These are phyloP conservation scores for Semibalanus balanoides DNA, from an alignment of 1,140 invertebrate species.

Conservation along the genomic window DNA sequence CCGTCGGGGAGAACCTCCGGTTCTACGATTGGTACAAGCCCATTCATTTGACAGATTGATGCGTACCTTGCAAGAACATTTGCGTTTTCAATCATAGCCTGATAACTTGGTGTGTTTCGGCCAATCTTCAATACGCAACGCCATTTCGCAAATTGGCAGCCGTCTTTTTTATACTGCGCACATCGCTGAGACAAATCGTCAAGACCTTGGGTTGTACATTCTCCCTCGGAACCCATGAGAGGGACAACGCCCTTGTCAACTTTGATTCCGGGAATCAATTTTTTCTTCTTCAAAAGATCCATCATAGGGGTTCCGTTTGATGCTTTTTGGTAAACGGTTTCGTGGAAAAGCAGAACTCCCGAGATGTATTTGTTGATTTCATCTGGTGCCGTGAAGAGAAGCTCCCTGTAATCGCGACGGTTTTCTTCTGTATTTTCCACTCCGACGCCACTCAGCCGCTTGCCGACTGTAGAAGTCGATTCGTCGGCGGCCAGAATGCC, in stretches of 20 bases:
- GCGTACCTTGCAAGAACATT: constrained; percentile 93
- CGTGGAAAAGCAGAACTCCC: constrained; percentile 90
- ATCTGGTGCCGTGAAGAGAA: constrained; percentile 78
- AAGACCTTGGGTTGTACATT: constrained; percentile 92
- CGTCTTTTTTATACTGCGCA: constrained; percentile 95
- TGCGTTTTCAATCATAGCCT: constrained; percentile 83
- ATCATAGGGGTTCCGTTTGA: constrained; percentile 72
- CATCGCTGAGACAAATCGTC: constrained; percentile 87
- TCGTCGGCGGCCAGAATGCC: constrained; percentile 72
- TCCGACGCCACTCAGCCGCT: constrained; percentile 62
- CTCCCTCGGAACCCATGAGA: constrained; percentile 76
- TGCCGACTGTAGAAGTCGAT: constrained; percentile 73
- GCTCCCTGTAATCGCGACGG: constrained; percentile 50
- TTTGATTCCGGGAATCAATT: constrained; percentile 86
- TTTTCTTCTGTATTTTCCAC: constrained; percentile 56
- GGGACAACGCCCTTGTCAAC: constrained; percentile 75
- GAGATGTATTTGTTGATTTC: constrained; percentile 51
- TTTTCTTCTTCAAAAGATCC: constrained; percentile 60
- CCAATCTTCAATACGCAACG: constrained; percentile 90
- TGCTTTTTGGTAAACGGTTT: constrained; percentile 92
- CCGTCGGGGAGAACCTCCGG: constrained; percentile 80
- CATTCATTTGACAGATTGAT: constrained; percentile 86
- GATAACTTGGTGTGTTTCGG: constrained; percentile 72
- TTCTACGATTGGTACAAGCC: constrained; percentile 94
- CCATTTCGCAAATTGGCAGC: constrained; percentile 98